phyloP scores from a whole-genome alignment of 1,140 invertebrate genomes.

The Penaeus indicus region DNA sequence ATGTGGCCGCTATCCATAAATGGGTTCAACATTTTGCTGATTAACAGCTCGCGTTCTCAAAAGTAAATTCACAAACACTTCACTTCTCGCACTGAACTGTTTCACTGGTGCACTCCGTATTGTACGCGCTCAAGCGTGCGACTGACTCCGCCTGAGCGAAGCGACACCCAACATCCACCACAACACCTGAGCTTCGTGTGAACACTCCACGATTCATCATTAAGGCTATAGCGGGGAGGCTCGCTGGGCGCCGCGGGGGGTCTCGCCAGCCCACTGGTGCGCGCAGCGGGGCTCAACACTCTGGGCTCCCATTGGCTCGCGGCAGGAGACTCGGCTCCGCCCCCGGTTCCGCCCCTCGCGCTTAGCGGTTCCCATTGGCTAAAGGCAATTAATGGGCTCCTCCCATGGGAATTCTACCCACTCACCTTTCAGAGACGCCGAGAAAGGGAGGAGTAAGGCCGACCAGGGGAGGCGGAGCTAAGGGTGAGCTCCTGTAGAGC shows the following conservation, averaged over 20 bases:
- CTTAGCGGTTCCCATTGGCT: constrained; percentile 44
- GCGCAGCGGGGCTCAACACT: constrained; percentile 47
- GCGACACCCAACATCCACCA: constrained; percentile 55
- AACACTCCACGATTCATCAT: constrained; percentile 58
- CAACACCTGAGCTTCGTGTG: constrained; percentile 63
- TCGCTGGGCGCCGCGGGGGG: constrained; percentile 56
- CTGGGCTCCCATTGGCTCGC: constrained; percentile 39
- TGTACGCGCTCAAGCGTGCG: constrained; percentile 36
- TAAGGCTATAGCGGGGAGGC: constrained; percentile 56
- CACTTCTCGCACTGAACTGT: constrained; percentile 43
- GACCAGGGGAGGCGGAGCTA: constrained; percentile 55
- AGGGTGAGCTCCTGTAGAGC: constrained; percentile 48
- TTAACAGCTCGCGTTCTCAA: background rate
- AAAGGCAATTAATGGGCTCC: constrained; percentile 32
- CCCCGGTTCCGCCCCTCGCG: constrained; percentile 37
- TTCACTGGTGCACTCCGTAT: constrained; percentile 29
- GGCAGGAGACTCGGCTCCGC: constrained; percentile 33
- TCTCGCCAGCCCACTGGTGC: constrained; percentile 54
- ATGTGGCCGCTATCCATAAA: constrained; percentile 83
- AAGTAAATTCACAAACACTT: constrained; percentile 37
- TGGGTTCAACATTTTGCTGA: constrained; percentile 79
- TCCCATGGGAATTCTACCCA: constrained; percentile 40
- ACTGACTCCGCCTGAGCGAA: constrained; percentile 55
- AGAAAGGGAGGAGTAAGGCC: constrained; percentile 44
- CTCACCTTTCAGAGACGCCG: constrained; percentile 17